Percentiles rank a stretch among this genome's conserved stretches.
Evolutionary conservation across 2,113 vertebrate species (phyloP).

Genomic region (Epinephelus lanceolatus): DNA sequence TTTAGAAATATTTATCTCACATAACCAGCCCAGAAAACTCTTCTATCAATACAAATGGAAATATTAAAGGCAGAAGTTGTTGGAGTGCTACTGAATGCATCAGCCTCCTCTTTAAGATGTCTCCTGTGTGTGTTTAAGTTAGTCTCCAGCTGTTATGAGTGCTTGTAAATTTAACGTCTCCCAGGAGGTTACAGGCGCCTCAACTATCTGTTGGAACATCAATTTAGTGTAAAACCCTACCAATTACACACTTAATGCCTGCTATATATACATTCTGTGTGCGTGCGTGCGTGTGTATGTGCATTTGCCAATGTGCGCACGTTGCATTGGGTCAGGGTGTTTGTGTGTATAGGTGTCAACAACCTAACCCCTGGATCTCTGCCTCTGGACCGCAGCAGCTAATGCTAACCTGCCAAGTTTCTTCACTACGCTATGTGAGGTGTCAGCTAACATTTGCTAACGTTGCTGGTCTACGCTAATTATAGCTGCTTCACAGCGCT

Average conservation of each 20-base stretch:
- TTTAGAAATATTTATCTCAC: background rate
- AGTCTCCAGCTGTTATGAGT: conserved; percentile 21
- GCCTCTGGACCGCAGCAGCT: conserved; percentile 43
- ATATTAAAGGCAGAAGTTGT: background rate
- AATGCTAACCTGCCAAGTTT: conserved; percentile 66
- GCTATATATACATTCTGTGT: conserved; percentile 39
- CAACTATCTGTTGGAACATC: conserved; percentile 1
- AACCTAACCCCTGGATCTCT: conserved; percentile 55
- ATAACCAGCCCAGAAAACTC: background rate
- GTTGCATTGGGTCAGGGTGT: conserved; percentile 41
- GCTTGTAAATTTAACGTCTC: conserved; percentile 56
- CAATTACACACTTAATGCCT: conserved; percentile 47
- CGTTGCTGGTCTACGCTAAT: conserved; percentile 65
- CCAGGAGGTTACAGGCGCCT: conserved; percentile 7
- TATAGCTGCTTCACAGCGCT: conserved; percentile 72
- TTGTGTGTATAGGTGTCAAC: conserved; percentile 61
- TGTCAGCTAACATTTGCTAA: conserved; percentile 73
- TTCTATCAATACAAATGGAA: background rate
- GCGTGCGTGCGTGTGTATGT: conserved; percentile 14
- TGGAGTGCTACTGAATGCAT: background rate
- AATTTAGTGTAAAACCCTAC: conserved; percentile 49
- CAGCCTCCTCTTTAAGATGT: conserved; percentile 1
- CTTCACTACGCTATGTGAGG: conserved; percentile 67
- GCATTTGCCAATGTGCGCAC: background rate
- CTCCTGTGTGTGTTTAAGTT: background rate